Base-by-base conservation (phyloP, 92 coral and sea anemone species). In the Galaxea fascicularis region DNA sequence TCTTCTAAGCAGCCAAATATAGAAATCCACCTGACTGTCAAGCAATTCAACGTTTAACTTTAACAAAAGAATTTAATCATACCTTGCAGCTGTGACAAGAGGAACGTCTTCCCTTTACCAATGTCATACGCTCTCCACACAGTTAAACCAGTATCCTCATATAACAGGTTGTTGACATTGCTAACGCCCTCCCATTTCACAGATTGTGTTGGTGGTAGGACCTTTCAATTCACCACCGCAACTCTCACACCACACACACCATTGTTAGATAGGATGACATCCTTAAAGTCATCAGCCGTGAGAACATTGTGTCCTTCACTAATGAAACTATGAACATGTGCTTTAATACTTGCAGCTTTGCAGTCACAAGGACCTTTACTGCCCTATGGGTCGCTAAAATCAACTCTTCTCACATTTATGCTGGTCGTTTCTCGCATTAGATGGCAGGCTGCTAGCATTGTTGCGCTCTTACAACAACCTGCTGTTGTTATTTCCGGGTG, bases 231-330 rank as follows among this genome's bases (percentile, higher is more conserved):
- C 46, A 83, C 86, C 2, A 91, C 75, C 25, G 86, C 73, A 54
- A 91, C 94, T 26, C 86, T 39, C 22, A 82, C 92, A 25, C 92
- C 92, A 57, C 82, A 86, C 46, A 91, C 80, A 14, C 94, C 94
- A 51, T 58, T 62, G 62, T 84, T 69, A 17, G 89, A 91, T 17
- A 74, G 25, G 25, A 91, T 88, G 70, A 92, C 94, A 65, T 88
- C 83, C 53, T 59, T 49, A 1, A 91, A 31, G 74, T 91, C 87
- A 63, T 53, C 69, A 24, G 94, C 89, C 49, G 84, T 79, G 18
- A 67, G 22, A 26, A 87, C 87, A 39, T 90, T 80, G 57, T 90
- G 81, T 18, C 93, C 91, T 68, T 90, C 91, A 60, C 80, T 60
- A 22, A 90, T 52, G 71, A 71, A 90, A 59, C 81, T 53, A 17